A percentile compares a stretch with the other conserved stretches of the same genome.
Evolutionary conservation across 2,113 vertebrate species (phyloP).

Genomic region (Psammodynastes pulverulentus): DNA sequence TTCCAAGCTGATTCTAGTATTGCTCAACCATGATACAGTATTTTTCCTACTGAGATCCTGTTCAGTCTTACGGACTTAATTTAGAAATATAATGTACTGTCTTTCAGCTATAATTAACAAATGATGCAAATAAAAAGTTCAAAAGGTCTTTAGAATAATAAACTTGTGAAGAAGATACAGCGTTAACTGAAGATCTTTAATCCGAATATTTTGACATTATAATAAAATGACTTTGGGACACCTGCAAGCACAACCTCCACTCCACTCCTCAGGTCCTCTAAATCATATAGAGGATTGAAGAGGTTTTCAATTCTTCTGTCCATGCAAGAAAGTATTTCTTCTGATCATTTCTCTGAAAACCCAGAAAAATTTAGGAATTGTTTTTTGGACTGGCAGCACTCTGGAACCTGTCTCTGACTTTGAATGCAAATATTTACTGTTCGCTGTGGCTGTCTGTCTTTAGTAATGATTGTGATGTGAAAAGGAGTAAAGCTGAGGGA

Average conservation of each 20-base stretch:
- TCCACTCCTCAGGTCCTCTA: neutral
- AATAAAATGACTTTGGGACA: neutral
- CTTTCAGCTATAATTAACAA: conserved; percentile 9
- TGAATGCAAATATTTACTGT: neutral
- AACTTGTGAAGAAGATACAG: neutral
- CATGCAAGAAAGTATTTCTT: neutral
- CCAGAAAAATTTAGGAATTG: neutral
- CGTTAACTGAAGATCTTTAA: neutral
- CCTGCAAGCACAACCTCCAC: rapidly evolving
- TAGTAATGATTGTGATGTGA: neutral
- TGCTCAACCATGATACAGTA: neutral
- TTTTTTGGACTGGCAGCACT: too few relatives aligned
- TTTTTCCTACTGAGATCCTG: neutral
- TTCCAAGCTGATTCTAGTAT: neutral
- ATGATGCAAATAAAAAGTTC: neutral
- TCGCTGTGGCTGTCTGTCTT: too few relatives aligned
- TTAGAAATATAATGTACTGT: neutral
- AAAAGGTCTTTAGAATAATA: conserved; percentile 13
- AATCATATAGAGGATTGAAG: neutral
- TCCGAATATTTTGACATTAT: neutral
- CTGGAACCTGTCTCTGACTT: neutral
- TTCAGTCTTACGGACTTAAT: neutral
- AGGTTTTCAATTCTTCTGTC: neutral
- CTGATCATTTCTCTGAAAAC: neutral
- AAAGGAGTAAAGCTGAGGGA: neutral